A percentile compares a stretch with the other conserved stretches of the same genome.
These are phyloP conservation scores for Aythya baeri DNA, from an alignment of 2,113 vertebrate species.

Conservation along the genomic window DNA sequence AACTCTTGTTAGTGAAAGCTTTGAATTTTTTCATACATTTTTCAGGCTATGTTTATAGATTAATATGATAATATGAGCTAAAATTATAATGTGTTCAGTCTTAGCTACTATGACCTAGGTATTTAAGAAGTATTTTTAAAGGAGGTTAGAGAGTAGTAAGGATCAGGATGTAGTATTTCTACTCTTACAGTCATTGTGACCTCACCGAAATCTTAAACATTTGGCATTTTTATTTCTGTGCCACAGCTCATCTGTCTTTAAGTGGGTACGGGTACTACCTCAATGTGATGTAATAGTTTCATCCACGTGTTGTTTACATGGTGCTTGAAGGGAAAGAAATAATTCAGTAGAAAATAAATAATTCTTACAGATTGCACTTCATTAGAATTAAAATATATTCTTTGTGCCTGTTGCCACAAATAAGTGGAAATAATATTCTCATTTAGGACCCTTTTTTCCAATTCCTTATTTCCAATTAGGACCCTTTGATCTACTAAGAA, in stretches of 20 bases:
- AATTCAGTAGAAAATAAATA: background rate
- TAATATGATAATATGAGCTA: background rate
- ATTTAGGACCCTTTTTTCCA: background rate
- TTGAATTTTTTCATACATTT: background rate
- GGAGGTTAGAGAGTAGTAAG: background rate
- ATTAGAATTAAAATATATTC: slow-evolving; percentile 13
- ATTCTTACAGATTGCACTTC: background rate
- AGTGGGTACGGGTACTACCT: background rate
- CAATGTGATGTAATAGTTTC: background rate
- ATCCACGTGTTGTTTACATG: background rate
- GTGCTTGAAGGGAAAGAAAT: background rate
- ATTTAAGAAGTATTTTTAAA: background rate
- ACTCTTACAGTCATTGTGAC: background rate
- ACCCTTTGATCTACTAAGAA: background rate
- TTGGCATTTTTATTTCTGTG: background rate
- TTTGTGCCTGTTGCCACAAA: background rate
- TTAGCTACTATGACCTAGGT: background rate
- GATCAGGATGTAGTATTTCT: background rate
- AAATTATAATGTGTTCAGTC: background rate
- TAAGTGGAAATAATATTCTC: slow-evolving; percentile 17
- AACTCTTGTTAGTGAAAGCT: background rate
- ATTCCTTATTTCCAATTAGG: background rate
- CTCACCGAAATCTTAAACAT: background rate
- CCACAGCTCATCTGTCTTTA: background rate
- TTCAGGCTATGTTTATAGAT: background rate